Evolutionary conservation across 37 sponge, comb jelly and placozoan genomes (phyloP).

Genomic region (Hexactinellida sp.): DNA sequence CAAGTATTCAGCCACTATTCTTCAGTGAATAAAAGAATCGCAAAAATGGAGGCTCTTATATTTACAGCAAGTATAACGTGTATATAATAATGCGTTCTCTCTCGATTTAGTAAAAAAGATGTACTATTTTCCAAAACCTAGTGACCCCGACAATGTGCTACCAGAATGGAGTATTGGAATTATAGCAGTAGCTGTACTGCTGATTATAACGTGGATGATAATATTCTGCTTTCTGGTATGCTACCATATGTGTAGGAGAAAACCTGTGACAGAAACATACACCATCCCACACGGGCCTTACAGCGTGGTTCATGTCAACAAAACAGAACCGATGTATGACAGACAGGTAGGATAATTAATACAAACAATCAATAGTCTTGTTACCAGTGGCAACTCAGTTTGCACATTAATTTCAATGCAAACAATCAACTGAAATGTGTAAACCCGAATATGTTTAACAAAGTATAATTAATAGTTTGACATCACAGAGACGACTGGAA

Average conservation of each 20-base stretch:
- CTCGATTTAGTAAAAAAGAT: no score
- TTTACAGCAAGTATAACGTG: no score
- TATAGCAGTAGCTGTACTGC: not conserved
- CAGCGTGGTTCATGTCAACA: not conserved
- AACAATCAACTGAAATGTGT: no score
- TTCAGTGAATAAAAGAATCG: no score
- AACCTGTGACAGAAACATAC: not conserved
- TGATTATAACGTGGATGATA: not conserved
- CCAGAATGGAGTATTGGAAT: conserved; percentile 3
- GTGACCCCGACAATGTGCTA: not conserved
- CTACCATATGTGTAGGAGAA: not conserved
- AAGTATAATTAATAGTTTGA: conserved; percentile 4
- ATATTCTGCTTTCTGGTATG: not conserved
- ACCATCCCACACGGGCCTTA: not conserved
- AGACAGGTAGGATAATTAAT: not conserved
- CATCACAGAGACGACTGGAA: not conserved
- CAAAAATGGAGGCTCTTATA: no score
- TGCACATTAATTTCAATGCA: no score
- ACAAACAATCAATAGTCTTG: no score
- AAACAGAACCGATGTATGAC: not conserved
- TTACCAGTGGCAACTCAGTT: no score
- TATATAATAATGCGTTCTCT: no score
- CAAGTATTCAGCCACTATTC: no score
- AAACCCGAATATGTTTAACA: not conserved
- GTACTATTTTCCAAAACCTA: not conserved